Evolutionary conservation across 2,888 invertebrate genomes (phyloP), one percentile per base, ranked within the genome.

Genomic region (Cerastoderma edule): DNA sequence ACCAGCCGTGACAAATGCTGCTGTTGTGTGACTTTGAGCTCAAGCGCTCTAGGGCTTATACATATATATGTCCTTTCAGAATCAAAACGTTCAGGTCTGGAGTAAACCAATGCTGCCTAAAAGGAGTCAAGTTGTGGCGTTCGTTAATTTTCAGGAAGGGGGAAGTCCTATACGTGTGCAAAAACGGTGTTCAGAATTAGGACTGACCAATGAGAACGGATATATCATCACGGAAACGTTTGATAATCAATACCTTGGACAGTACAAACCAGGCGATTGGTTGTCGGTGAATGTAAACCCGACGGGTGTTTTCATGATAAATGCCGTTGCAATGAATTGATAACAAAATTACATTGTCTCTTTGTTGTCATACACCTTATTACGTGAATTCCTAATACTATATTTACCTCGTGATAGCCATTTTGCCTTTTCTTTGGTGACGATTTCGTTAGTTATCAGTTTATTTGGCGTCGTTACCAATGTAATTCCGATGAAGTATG

Each of bases 21-120:
- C 39, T 39, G 39, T 39, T 39, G 50, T 10, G 22, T n/a, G 22
- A 50, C 6, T 6, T 13, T 50, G 50, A 19, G 22, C 22, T n/a
- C n/a, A n/a, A n/a, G n/a, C n/a, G n/a, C n/a, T n/a, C n/a, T n/a
- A n/a, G n/a, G n/a, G n/a, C n/a, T n/a, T n/a, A n/a, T 6, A 50
- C 10, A 28, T 28, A 4, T 56, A 57, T 46, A 33, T 24, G 2
- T 32, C 35, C 50, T 79, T 78, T 24, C 66, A 83, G 81, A 30
- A 56, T 30, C 48, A 64, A 22, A 33, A 70, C 22, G 54, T 84
- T 3, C 97, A 98, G 93, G 97, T 98, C 89, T 98, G 98, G 98
- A 97, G 96, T 0, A 95, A 97, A 60, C 86, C 89, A 8, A 82
- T 90, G 28, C 54, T 76, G 27, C 89, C 89, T 16, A 74, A 67